Evolutionary conservation across 53 echinoderm and acorn worm genomes (phyloP), one percentile per base, ranked within the genome.

Genomic region (Pentamera pediparva): DNA sequence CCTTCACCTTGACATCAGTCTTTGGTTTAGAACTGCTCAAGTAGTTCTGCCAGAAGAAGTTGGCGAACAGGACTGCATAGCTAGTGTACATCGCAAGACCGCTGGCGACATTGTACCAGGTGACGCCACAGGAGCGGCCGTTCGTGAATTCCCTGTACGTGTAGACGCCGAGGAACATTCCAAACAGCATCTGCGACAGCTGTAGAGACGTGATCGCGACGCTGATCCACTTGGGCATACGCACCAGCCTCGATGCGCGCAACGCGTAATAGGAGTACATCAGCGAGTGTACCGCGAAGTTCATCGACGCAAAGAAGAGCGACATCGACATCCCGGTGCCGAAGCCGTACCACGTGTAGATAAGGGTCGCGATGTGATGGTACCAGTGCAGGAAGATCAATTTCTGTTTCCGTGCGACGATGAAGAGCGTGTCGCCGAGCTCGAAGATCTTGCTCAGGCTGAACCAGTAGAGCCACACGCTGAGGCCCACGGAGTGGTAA

Each of bases 361-460:
- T 39, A 1, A 91, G 77, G 0, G 91, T 91, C 29, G 85, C 82
- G 37, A 87, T 74, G 59, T 96, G 96, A 39, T 96, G 96, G 35
- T 91, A 96, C 96, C 96, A 96, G 59, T 96, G 96, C 0, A 96
- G 83, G 37, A 91, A 80, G 55, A 91, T 88, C 57, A 96, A 39
- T 64, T 88, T 91, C 81, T 96, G 91, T 67, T 96, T 96, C 9
- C 91, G 88, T 18, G 84, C 74, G 28, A 96, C 88, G 26, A 96
- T 83, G 65, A 96, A 96, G 34, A 91, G 0, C 13, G 91, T 96
- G 39, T 96, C 96, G 0, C 91, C 96, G 6, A 96, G 80, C 71
- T 96, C 96, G 2, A 91, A 87, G 4, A 91, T 76, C 56, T 96
- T 96, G 57, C 91, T 92, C 10, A 91, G 71, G 48, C 81, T 74